Evolutionary conservation across 2,113 vertebrate species (phyloP), one percentile per base, ranked within the genome.

Genomic region (Notothenia rossii): DNA sequence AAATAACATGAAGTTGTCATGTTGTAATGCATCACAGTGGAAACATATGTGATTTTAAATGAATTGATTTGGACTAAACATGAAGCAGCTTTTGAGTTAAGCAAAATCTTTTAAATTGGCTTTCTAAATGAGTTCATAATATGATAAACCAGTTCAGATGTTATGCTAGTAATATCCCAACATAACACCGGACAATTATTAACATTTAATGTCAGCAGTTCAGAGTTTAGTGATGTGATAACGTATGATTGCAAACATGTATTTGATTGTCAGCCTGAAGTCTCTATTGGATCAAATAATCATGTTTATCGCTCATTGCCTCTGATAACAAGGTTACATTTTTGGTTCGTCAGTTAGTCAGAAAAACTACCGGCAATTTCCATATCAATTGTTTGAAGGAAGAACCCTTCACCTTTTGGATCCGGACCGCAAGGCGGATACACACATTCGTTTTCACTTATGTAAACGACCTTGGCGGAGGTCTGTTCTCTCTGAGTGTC

Each of bases 201-300:
- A 36, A 22, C 36, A 63, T 66, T 45, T 63, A 51, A 71, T 62
- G 14, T 20, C 36, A 73, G 20, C 61, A 51, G 18, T 7, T 55
- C 48, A 56, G 6, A 9, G 46, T 79, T 49, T 72, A 61, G 54
- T 50, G 29, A 58, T 46, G 60, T 18, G 20, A 79, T 63, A 48
- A 40, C 3, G 20, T 73, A 36, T 60, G 50, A 71, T 71, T n/a
- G 48, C n/a, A 60, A 25, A 40, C 54, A 20, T 43, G 5, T 54
- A 17, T 74, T 45, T 68, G 18, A 61, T 43, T 63, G 7, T 65
- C 20, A 22, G 15, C 33, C 9, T 76, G 3, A 22, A 49, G 20
- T 66, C 22, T 45, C 53, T 12, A 33, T 49, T 51, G 46, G 29
- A 18, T 66, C 17, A 64, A 43, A 79, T 84, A 68, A 82, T 77